A percentile compares a stretch with the other conserved stretches of the same genome.
Conservation (phyloP, 2,888 invertebrate genomes). For the Sesia apiformis region DNA sequence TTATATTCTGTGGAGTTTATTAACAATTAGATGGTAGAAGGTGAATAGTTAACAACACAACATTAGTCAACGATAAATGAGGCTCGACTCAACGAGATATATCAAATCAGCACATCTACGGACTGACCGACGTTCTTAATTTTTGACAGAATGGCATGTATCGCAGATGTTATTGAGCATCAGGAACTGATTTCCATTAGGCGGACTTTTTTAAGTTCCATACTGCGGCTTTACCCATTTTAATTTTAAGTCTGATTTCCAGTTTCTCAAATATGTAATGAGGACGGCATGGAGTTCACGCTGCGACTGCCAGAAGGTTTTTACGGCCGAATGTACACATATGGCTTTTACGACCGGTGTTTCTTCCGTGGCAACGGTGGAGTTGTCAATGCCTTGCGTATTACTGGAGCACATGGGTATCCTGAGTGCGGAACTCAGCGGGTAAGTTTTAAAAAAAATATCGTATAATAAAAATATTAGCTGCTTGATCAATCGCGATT, state of each 20-base stretch:
- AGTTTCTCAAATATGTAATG: slow-evolving; percentile 94
- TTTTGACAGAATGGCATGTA: background rate
- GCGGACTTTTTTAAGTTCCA: background rate
- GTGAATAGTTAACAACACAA: too few species aligned
- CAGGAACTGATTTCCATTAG: too few species aligned
- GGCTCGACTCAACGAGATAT: too few species aligned
- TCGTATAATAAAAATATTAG: too few species aligned
- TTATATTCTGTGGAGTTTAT: too few species aligned
- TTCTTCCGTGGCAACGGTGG: slow-evolving; percentile 94
- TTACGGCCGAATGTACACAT: slow-evolving; percentile 91
- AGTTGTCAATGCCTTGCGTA: slow-evolving; percentile 85
- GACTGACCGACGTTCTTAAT: background rate
- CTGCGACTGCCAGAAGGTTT: slow-evolving; percentile 91
- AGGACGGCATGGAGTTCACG: slow-evolving; percentile 96
- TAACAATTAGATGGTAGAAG: too few species aligned
- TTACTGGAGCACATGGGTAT: slow-evolving; percentile 93
- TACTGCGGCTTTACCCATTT: background rate
- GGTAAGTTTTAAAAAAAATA: slow-evolving; percentile 51
- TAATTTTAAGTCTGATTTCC: slow-evolving; percentile 16
- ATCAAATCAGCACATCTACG: too few species aligned
- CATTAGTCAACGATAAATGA: too few species aligned
- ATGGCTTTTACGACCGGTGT: slow-evolving; percentile 92
- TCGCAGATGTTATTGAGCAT: too few species aligned
- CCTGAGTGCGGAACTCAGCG: slow-evolving; percentile 94
- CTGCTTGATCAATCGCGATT: too few species aligned